Percentiles rank a stretch among this genome's conserved stretches.
phyloP scores from a whole-genome alignment of 2,888 invertebrate genomes.

The Luffia ferchaultella region DNA sequence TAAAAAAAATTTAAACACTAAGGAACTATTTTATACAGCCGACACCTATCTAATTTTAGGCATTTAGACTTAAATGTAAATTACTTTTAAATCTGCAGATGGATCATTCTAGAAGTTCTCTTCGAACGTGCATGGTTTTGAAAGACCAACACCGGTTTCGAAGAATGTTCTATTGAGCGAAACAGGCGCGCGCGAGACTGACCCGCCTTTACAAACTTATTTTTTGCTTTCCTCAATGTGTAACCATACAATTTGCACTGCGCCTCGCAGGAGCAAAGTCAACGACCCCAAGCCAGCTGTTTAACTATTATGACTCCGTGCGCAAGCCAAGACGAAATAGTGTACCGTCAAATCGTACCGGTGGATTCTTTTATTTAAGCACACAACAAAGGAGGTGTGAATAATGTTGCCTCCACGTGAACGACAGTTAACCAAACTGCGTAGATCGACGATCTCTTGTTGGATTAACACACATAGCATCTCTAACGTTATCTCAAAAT shows the following conservation, averaged over 20 bases:
- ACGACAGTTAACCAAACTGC: constrained; percentile 4
- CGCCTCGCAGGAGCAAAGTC: constrained; percentile 15
- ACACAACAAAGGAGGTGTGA: constrained; percentile 52
- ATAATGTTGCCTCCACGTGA: constrained; percentile 31
- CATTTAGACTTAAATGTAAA: too few species aligned
- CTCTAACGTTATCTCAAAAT: neutral
- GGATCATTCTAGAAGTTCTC: neutral
- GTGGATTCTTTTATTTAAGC: constrained; percentile 44
- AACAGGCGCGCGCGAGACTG: constrained; percentile 26
- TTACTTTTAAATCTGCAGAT: too few species aligned
- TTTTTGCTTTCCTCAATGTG: constrained; percentile 51
- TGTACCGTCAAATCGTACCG: constrained; percentile 48
- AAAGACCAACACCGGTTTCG: constrained; percentile 23
- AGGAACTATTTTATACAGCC: too few species aligned
- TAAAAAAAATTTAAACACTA: too few species aligned
- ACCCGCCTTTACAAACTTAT: constrained; percentile 26
- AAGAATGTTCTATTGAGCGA: constrained; percentile 24
- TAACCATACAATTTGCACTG: constrained; percentile 60
- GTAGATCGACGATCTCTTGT: neutral
- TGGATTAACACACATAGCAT: neutral
- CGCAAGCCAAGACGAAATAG: constrained; percentile 43
- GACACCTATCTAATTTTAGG: too few species aligned
- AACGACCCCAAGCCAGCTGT: constrained; percentile 39
- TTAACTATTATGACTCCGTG: constrained; percentile 45
- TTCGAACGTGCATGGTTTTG: constrained; percentile 3